Conservation (phyloP, 2,888 invertebrate species). For the Drosophila incognita region DNA sequence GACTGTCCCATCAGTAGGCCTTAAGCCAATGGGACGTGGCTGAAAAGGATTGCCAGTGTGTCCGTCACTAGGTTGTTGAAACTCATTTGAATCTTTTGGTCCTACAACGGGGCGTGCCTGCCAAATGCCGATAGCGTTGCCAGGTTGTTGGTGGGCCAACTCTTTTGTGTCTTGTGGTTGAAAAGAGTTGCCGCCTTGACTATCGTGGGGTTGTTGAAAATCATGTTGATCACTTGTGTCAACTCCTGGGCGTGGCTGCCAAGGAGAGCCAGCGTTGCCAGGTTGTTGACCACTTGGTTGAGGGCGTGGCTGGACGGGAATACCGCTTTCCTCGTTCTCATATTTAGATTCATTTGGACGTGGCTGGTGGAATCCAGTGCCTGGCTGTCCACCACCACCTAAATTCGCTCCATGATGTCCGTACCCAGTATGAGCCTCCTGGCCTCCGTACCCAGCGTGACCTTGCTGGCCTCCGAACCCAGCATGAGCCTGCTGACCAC, state of each 20-base stretch:
- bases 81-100: constrained; percentile 4
- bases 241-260: constrained; percentile 39
- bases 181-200: background rate
- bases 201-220: background rate
- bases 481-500: background rate
- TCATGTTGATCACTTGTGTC: background rate
- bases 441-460: background rate
- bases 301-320: constrained; percentile 27
- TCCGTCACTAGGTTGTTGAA: background rate
- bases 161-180: background rate
- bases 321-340: background rate
- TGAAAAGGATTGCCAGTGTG: constrained; percentile 5
- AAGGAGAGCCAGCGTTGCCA: background rate
- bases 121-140: background rate
- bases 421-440: background rate
- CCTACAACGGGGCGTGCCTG: constrained; percentile 36
- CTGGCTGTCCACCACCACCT: background rate
- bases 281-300: constrained; percentile 11
- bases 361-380: background rate
- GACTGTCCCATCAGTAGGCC: background rate
- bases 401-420: background rate
- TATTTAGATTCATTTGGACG: background rate
- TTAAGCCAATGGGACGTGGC: background rate
- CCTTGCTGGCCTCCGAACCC: background rate
- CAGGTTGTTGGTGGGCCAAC: constrained; percentile 11